Conservation (phyloP, 2,113 vertebrate genomes). For the rabbit (Oryctolagus cuniculus) region DNA sequence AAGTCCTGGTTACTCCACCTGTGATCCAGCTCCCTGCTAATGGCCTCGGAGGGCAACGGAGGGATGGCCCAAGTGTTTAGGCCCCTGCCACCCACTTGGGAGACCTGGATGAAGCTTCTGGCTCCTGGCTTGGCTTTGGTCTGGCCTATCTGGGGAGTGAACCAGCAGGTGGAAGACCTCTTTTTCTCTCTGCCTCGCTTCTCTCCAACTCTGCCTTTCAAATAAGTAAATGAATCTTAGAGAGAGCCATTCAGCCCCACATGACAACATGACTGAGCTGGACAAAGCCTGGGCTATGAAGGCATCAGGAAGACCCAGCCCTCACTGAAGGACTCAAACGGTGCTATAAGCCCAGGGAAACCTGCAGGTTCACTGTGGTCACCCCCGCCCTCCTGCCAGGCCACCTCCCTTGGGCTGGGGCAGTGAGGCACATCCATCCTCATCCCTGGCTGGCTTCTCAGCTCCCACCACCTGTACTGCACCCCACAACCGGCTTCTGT, state of each 20-base stretch:
- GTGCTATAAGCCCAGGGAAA: not conserved
- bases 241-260: not conserved
- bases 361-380: not conserved
- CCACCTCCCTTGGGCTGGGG: not conserved
- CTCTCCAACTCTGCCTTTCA: too few relatives aligned
- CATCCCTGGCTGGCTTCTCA: not conserved
- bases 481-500: not conserved
- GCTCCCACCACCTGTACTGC: not conserved
- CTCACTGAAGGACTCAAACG: not conserved
- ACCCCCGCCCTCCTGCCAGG: not conserved
- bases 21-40: too few relatives aligned
- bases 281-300: not conserved
- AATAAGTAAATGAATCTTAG: too few relatives aligned
- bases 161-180: too few relatives aligned
- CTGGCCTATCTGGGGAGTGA: too few relatives aligned
- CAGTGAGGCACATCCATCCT: not conserved
- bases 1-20: too few relatives aligned
- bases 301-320: not conserved
- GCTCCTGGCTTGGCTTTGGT: too few relatives aligned
- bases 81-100: too few relatives aligned
- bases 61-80: too few relatives aligned
- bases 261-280: not conserved
- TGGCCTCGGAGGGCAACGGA: too few relatives aligned
- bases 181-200: too few relatives aligned
- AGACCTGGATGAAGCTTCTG: too few relatives aligned